These are phyloP conservation scores for Halcyon senegalensis DNA, from an alignment of 2,113 vertebrate species.

Conservation along the genomic window DNA sequence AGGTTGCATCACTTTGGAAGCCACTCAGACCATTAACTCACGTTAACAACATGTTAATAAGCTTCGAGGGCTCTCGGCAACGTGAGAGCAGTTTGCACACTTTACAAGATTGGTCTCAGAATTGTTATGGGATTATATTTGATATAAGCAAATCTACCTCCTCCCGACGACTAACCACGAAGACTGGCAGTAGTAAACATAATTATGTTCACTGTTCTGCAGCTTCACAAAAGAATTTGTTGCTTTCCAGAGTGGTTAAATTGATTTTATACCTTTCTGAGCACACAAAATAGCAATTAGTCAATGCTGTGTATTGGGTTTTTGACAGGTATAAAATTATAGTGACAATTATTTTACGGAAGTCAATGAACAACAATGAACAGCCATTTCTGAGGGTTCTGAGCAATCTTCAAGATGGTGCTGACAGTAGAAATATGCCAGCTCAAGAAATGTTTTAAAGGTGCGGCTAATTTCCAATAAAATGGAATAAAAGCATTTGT, in stretches of 20 bases:
- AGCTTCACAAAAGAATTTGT: conserved; percentile 5
- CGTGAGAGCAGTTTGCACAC: background rate
- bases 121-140: background rate
- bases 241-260: conserved; percentile 47
- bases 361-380: conserved; percentile 9
- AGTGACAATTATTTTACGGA: conserved; percentile 58
- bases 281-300: conserved; percentile 70
- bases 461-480: background rate
- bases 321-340: conserved; percentile 73
- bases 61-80: background rate
- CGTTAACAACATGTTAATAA: background rate
- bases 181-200: background rate
- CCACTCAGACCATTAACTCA: background rate
- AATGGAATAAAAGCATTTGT: background rate
- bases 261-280: conserved; percentile 70
- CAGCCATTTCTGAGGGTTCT: background rate
- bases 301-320: conserved; percentile 38
- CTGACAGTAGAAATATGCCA: conserved; percentile 6
- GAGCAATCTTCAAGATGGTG: background rate
- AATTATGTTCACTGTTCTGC: conserved; percentile 27
- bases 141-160: background rate
- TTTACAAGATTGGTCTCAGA: background rate
- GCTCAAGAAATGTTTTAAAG: background rate
- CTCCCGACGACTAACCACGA: background rate
- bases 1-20: background rate